A percentile compares a stretch with the other conserved stretches of the same genome.
Evolutionary conservation across 2,797 vertebrate species (phyloP).

Genomic region (Ambastaia sidthimunki): DNA sequence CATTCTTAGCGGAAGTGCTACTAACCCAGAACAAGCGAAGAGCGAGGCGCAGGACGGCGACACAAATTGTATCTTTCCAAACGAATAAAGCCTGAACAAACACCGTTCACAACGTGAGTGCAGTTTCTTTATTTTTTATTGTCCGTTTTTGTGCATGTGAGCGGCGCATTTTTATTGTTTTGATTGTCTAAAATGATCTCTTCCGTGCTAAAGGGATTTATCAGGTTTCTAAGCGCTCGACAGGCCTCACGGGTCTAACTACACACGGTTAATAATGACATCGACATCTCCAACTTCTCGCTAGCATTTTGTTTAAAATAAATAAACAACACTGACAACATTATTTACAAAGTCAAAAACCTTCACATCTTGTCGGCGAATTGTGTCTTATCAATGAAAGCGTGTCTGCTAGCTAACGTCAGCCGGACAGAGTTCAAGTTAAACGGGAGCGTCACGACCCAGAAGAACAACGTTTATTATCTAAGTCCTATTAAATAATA

Average conservation of each 20-base stretch:
- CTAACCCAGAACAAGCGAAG: slow-evolving; percentile 80
- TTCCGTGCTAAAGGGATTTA: slow-evolving; percentile 37
- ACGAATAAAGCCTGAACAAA: slow-evolving; percentile 73
- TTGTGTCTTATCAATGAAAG: neutral
- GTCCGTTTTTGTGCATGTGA: neutral
- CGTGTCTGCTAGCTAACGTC: slow-evolving; percentile 35
- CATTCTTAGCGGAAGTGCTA: slow-evolving; percentile 83
- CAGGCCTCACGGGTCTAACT: slow-evolving; percentile 8
- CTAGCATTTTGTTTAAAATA: neutral
- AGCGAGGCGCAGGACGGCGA: slow-evolving; percentile 77
- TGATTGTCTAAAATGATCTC: neutral
- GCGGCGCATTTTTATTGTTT: neutral
- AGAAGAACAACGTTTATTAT: neutral
- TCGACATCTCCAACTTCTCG: neutral
- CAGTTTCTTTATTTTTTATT: neutral
- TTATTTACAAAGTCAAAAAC: neutral
- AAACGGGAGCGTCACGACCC: slow-evolving; percentile 28
- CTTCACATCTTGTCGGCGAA: neutral
- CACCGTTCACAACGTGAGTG: slow-evolving; percentile 78
- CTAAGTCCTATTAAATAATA: neutral
- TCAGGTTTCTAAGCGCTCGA: slow-evolving; percentile 40
- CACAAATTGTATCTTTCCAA: slow-evolving; percentile 71
- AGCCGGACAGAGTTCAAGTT: slow-evolving; percentile 18
- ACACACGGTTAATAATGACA: neutral
- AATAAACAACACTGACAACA: neutral